Evolutionary conservation across 2,888 invertebrate genomes (phyloP).

Genomic region (Drosophila tripunctata): DNA sequence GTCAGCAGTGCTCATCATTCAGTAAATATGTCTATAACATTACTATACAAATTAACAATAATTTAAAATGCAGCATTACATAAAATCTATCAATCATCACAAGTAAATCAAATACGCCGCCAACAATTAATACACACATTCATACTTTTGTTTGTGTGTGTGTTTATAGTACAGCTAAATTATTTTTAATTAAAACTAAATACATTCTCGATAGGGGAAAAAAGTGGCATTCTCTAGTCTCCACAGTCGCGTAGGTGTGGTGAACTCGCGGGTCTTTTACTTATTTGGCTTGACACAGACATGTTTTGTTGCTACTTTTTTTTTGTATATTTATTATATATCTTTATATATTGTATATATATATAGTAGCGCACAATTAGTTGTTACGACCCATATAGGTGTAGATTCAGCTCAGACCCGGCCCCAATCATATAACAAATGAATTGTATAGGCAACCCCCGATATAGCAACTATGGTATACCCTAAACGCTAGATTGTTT

Average conservation of each 20-base stretch:
- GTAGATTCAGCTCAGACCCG: constrained; percentile 15
- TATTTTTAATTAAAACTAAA: constrained; percentile 68
- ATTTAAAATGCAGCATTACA: constrained; percentile 18
- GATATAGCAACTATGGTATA: background rate
- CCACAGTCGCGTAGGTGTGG: constrained; percentile 55
- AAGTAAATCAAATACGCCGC: constrained; percentile 57
- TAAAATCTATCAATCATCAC: constrained; percentile 38
- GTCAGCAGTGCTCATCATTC: constrained; percentile 28
- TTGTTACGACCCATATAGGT: constrained; percentile 48
- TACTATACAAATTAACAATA: constrained; percentile 9
- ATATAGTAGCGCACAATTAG: constrained; percentile 41
- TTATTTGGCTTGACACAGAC: constrained; percentile 61
- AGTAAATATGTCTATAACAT: constrained; percentile 18
- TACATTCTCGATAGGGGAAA: constrained; percentile 27
- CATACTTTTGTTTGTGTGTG: too few species aligned
- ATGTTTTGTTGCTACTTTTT: constrained; percentile 37
- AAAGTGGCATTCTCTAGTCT: too few species aligned
- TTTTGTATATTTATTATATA: constrained; percentile 11
- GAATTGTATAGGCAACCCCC: constrained; percentile 1
- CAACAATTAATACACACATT: constrained; percentile 5
- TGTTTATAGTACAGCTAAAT: constrained; percentile 35
- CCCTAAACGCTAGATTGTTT: background rate
- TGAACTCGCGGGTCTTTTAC: constrained; percentile 55
- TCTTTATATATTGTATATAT: constrained; percentile 21
- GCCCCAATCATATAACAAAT: constrained; percentile 10